phyloP scores from a whole-genome alignment of 2,113 vertebrate genomes.

The Pollachius pollachius region DNA sequence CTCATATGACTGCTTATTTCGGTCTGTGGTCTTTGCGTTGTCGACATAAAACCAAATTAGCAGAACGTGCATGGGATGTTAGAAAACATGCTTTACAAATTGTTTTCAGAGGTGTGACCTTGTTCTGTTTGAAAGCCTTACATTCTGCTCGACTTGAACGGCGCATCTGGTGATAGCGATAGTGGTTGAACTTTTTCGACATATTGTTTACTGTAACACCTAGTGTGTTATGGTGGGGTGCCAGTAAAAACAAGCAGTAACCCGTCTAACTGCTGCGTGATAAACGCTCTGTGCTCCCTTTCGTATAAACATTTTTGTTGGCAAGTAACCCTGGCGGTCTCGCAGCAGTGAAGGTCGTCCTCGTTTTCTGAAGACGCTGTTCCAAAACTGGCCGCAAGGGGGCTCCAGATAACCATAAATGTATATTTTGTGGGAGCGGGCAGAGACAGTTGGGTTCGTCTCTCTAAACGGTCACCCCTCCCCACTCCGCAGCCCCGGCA shows the following conservation, averaged over 20 bases:
- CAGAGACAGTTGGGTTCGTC: background rate
- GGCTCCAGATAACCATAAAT: constrained; percentile 49
- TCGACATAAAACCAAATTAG: too few relatives aligned
- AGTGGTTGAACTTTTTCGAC: too few relatives aligned
- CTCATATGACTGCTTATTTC: too few relatives aligned
- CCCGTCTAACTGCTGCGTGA: background rate
- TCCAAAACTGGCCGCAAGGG: constrained; percentile 54
- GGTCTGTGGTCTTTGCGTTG: too few relatives aligned
- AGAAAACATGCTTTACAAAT: too few relatives aligned
- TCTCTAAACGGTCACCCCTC: background rate
- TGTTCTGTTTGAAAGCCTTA: too few relatives aligned
- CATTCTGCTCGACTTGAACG: too few relatives aligned
- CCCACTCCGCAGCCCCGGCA: background rate
- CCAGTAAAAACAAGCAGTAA: background rate
- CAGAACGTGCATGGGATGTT: too few relatives aligned
- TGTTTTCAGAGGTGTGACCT: too few relatives aligned
- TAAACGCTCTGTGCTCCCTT: background rate
- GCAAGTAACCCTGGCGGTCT: too few relatives aligned
- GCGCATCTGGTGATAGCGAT: too few relatives aligned
- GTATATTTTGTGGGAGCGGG: background rate
- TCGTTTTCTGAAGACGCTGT: constrained; percentile 37
- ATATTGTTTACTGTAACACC: background rate
- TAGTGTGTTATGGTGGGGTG: background rate
- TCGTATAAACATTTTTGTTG: background rate
- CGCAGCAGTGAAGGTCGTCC: background rate